Evolutionary conservation across 1,140 invertebrate species (phyloP).

Genomic region (Luehdorfia chinensis): DNA sequence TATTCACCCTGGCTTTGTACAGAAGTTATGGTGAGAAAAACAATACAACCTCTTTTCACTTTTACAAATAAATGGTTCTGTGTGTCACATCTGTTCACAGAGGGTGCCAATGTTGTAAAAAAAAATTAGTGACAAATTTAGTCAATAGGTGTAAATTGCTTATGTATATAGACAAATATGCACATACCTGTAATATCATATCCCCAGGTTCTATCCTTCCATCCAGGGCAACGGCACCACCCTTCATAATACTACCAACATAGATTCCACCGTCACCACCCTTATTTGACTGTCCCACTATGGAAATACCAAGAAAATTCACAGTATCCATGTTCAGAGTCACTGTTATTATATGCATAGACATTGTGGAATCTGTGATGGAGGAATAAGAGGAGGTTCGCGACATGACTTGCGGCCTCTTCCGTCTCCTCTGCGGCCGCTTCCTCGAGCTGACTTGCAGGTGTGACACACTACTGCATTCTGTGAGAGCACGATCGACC

Average conservation of each 20-base stretch:
- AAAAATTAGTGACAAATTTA: too few species aligned
- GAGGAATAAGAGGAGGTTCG: conserved; percentile 95
- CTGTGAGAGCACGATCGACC: conserved; percentile 79
- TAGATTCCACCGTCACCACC: conserved; percentile 96
- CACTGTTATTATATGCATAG: conserved; percentile 98
- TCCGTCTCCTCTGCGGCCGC: conserved; percentile 76
- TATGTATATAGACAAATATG: too few species aligned
- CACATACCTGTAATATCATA: conserved; percentile 94
- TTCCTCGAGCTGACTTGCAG: conserved; percentile 73
- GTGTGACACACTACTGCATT: conserved; percentile 78
- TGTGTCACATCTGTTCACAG: too few species aligned
- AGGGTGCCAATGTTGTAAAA: too few species aligned
- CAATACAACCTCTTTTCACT: too few species aligned
- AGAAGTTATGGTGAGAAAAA: too few species aligned
- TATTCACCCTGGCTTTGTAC: too few species aligned
- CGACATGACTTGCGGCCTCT: conserved; percentile 84
- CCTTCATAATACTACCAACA: conserved; percentile 99
- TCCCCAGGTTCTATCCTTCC: conserved; percentile 97
- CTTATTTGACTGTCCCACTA: conserved; percentile 93
- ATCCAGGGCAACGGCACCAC: conserved; percentile 97
- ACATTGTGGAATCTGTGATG: conserved; percentile 99
- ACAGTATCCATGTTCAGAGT: conserved; percentile 95
- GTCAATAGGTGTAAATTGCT: too few species aligned
- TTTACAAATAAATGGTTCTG: too few species aligned
- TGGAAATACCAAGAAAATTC: conserved; percentile 93